Evolutionary conservation across 1,140 invertebrate species (phyloP).

Genomic region (Plodia interpunctella): DNA sequence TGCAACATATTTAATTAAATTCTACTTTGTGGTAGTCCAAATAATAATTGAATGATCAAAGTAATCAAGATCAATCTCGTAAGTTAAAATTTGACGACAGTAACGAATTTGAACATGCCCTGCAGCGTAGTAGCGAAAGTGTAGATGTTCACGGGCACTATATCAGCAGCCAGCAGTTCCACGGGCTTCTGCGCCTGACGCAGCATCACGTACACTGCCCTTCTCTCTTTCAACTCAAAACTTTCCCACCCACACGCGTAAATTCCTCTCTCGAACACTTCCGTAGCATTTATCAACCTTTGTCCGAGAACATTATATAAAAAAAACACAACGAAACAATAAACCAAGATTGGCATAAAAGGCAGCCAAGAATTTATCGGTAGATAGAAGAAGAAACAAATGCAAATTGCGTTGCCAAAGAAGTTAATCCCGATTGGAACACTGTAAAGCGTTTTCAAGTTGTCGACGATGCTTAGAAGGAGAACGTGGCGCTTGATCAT

Average conservation of each 20-base stretch:
- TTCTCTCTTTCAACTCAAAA: conserved; percentile 47
- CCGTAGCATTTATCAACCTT: conserved; percentile 45
- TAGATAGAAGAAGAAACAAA: conserved; percentile 51
- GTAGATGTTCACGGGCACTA: conserved; percentile 59
- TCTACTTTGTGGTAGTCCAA: too few species aligned
- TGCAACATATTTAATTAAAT: too few species aligned
- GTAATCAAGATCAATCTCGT: too few species aligned
- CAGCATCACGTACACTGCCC: conserved; percentile 44
- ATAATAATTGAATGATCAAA: too few species aligned
- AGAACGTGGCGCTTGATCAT: conserved; percentile 44
- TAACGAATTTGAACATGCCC: conserved; percentile 58
- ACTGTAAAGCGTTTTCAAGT: conserved; percentile 52
- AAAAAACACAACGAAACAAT: conserved; percentile 56
- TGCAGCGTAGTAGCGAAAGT: conserved; percentile 60
- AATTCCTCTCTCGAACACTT: conserved; percentile 44
- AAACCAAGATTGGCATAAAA: conserved; percentile 45
- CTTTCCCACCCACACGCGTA: conserved; percentile 66
- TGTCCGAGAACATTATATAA: conserved; percentile 62
- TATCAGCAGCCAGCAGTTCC: conserved; percentile 51
- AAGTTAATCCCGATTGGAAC: conserved; percentile 56
- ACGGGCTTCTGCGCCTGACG: conserved; percentile 48
- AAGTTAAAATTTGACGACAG: conserved; percentile 54
- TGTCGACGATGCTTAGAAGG: conserved; percentile 32
- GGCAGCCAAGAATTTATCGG: conserved; percentile 41
- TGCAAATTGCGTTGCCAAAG: conserved; percentile 41